Conservation (phyloP, 2,113 vertebrate genomes). For the Coptodon bakossiorum region DNA sequence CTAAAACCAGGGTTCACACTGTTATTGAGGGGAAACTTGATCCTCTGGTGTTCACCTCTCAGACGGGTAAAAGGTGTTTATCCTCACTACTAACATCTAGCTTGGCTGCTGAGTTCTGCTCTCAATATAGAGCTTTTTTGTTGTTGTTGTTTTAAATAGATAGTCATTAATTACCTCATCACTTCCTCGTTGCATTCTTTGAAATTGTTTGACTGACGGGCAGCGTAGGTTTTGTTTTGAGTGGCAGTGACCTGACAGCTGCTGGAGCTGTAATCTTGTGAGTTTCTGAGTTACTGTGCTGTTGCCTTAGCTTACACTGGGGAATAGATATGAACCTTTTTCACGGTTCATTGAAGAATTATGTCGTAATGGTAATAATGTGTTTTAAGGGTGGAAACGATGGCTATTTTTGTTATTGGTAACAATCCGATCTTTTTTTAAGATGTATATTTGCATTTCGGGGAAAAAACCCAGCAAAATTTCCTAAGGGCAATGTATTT, state of each 20-base stretch:
- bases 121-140: not conserved
- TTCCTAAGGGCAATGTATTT: not conserved
- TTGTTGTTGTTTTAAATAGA: not conserved
- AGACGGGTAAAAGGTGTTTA: not conserved
- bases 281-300: not conserved
- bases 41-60: not conserved
- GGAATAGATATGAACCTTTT: not conserved
- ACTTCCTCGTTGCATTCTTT: not conserved
- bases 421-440: not conserved
- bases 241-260: not conserved
- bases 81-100: not conserved
- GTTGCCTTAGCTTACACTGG: not conserved
- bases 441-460: not conserved
- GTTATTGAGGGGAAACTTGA: not conserved
- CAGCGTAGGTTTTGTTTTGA: not conserved
- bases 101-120: not conserved
- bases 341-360: not conserved
- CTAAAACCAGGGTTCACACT: not conserved
- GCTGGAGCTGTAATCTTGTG: not conserved
- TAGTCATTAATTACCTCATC: not conserved
- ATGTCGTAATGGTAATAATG: not conserved
- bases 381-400: not conserved
- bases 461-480: not conserved
- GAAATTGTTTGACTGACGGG: not conserved
- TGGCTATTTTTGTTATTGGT: not conserved